phyloP scores from a whole-genome alignment of 1,140 invertebrate species.

The Drosophila virilis region DNA sequence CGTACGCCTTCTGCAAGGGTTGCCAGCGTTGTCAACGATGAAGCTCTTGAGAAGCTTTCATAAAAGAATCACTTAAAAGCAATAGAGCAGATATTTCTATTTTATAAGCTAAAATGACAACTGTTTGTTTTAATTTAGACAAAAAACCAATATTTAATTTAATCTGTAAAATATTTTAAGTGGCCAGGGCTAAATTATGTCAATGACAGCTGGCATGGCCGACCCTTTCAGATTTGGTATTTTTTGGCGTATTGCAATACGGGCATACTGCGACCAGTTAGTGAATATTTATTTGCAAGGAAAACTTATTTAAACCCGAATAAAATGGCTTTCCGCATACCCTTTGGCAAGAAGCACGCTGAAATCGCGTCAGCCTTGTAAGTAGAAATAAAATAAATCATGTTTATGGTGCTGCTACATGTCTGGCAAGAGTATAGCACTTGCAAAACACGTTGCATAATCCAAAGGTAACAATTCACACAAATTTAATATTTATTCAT shows the following conservation, averaged over 20 bases:
- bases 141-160: not conserved
- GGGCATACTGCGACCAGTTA: slow-evolving; percentile 11
- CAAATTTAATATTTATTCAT: slow-evolving; percentile 6
- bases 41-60: not conserved
- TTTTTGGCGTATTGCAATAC: slow-evolving; percentile 35
- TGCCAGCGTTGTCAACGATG: slow-evolving; percentile 1
- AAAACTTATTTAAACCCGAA: slow-evolving; percentile 39
- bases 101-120: not conserved
- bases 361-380: slow-evolving; percentile 85
- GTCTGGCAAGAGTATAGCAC: not conserved
- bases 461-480: slow-evolving; percentile 7
- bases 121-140: not conserved
- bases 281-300: slow-evolving; percentile 27
- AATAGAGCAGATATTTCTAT: not conserved
- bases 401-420: not conserved
- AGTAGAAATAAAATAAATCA: slow-evolving; percentile 40
- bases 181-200: not conserved
- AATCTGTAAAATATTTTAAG: too few relatives aligned
- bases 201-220: not conserved
- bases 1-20: slow-evolving; percentile 49
- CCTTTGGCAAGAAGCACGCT: slow-evolving; percentile 82
- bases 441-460: slow-evolving; percentile 61
- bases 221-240: slow-evolving; percentile 1
- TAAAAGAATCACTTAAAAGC: not conserved
- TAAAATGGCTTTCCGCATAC: slow-evolving; percentile 72